A percentile compares a stretch with the other conserved stretches of the same genome.
These are phyloP conservation scores for Rhabdophis nuchalis DNA, from an alignment of 2,797 vertebrate species.

Conservation along the genomic window DNA sequence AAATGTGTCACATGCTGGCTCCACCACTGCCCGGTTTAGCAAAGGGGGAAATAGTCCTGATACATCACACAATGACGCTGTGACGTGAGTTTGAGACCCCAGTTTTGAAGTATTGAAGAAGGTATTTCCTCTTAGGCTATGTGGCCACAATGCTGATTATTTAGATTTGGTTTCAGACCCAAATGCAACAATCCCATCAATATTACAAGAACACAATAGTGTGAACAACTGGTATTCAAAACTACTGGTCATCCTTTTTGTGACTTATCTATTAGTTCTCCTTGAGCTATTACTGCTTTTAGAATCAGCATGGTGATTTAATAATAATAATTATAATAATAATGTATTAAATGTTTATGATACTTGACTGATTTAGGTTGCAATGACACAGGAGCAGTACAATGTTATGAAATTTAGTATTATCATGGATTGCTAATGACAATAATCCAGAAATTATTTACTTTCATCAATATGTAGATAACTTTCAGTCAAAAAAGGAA, in stretches of 20 bases:
- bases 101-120: not conserved
- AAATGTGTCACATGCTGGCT: too few species aligned
- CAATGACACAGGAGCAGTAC: not conserved
- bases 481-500: not conserved
- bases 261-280: not conserved
- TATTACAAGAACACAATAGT: not conserved
- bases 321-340: not conserved
- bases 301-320: not conserved
- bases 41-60: too few species aligned
- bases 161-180: not conserved
- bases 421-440: not conserved
- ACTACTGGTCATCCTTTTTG: not conserved
- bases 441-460: not conserved
- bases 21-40: too few species aligned
- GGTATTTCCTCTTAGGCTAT: not conserved
- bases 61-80: too few species aligned
- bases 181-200: not conserved
- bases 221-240: not conserved
- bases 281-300: not conserved
- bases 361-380: not conserved
- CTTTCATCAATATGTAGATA: not conserved
- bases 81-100: too few species aligned
- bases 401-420: not conserved
- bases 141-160: not conserved
- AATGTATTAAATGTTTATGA: not conserved